phyloP scores from a whole-genome alignment of 2,797 vertebrate genomes.

The Acrossocheilus wenchowensis region DNA sequence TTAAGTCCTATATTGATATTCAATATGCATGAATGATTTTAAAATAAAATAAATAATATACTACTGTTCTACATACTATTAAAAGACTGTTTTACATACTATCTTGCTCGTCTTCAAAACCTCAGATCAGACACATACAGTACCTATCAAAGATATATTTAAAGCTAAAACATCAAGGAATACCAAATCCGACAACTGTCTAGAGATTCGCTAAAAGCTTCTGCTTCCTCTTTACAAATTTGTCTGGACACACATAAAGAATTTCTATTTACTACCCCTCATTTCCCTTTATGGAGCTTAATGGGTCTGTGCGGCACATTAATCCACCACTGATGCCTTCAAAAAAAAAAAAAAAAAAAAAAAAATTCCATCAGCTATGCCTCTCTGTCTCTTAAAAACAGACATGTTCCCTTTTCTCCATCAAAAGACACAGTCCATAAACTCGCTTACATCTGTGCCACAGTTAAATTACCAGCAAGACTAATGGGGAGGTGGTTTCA shows the following conservation, averaged over 20 bases:
- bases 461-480: slow-evolving; percentile 17
- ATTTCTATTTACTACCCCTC: slow-evolving; percentile 42
- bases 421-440: slow-evolving; percentile 28
- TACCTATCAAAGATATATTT: neutral
- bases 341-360: slow-evolving; percentile 5
- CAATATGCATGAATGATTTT: neutral
- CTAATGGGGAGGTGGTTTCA: slow-evolving; percentile 13
- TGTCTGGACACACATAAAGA: slow-evolving; percentile 34
- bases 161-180: neutral
- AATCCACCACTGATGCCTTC: slow-evolving; percentile 10
- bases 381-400: slow-evolving; percentile 8
- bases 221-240: slow-evolving; percentile 2
- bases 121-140: neutral
- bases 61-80: neutral
- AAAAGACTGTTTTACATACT: neutral
- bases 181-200: neutral
- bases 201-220: slow-evolving; percentile 5
- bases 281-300: slow-evolving; percentile 41
- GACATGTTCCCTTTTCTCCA: neutral
- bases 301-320: slow-evolving; percentile 28
- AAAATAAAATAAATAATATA: neutral
- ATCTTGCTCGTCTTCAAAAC: neutral
- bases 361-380: neutral
- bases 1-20: neutral
- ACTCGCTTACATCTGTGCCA: slow-evolving; percentile 19